Percentiles rank a stretch among this genome's conserved stretches.
Conservation (phyloP, 2,797 vertebrate genomes). For the Euthynnus affinis region DNA sequence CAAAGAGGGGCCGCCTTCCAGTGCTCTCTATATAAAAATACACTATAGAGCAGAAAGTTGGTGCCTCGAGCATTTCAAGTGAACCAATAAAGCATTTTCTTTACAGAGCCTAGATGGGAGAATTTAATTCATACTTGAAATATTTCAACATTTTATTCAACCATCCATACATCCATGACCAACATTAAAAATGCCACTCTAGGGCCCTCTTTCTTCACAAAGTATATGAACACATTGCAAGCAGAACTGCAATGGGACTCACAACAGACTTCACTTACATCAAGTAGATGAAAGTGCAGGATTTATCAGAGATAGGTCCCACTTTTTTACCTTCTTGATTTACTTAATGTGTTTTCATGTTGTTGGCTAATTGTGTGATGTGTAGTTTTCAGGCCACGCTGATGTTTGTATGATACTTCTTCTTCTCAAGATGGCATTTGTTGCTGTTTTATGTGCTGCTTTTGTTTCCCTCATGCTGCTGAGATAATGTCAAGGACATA, state of each 20-base stretch:
- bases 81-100: neutral
- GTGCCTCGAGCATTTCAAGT: neutral
- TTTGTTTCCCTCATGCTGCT: constrained; percentile 8
- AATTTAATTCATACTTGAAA: neutral
- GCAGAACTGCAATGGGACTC: neutral
- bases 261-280: neutral
- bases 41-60: neutral
- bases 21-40: neutral
- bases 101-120: neutral
- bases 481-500: neutral
- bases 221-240: neutral
- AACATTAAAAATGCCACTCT: too few relatives aligned
- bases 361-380: constrained; percentile 5
- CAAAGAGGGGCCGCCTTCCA: neutral
- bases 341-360: neutral
- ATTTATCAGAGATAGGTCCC: neutral
- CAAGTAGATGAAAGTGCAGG: neutral
- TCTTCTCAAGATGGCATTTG: neutral
- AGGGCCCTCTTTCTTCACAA: neutral
- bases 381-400: constrained; percentile 22
- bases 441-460: constrained; percentile 18
- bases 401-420: neutral
- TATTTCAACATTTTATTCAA: neutral
- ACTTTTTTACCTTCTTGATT: neutral
- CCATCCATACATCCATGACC: neutral